A percentile compares a stretch with the other conserved stretches of the same genome.
phyloP scores from a whole-genome alignment of 2,888 invertebrate species.

The Macrophya annulata region DNA sequence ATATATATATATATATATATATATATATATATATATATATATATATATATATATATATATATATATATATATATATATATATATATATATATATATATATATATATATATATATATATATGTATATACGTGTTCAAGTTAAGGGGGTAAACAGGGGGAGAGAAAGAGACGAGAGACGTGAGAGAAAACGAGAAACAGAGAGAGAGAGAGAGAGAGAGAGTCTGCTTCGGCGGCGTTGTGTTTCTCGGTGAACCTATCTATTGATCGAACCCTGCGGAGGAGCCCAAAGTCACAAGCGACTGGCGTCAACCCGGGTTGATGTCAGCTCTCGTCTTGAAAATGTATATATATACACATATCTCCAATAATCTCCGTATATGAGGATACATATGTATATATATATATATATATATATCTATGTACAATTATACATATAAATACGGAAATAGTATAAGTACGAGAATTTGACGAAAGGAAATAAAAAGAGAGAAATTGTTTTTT shows the following conservation, averaged over 20 bases:
- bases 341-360: too few species aligned
- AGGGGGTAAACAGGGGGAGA: slow-evolving; percentile 17
- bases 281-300: slow-evolving; percentile 77
- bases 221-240: slow-evolving; percentile 68
- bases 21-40: background rate
- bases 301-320: slow-evolving; percentile 70
- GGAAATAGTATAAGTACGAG: background rate
- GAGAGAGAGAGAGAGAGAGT: slow-evolving; percentile 33
- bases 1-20: background rate
- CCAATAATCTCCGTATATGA: background rate
- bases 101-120: background rate
- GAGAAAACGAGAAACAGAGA: background rate
- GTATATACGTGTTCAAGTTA: background rate
- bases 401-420: background rate
- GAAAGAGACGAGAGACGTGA: background rate
- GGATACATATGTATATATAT: background rate
- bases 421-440: background rate
- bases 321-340: slow-evolving; percentile 43
- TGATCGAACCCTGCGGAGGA: slow-evolving; percentile 75
- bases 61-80: background rate
- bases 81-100: background rate
- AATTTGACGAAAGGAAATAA: background rate
- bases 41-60: background rate
- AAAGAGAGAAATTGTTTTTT: too few species aligned
- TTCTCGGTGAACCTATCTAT: slow-evolving; percentile 75